Conservation (phyloP, 2,888 invertebrate genomes). For the Phania funesta region DNA sequence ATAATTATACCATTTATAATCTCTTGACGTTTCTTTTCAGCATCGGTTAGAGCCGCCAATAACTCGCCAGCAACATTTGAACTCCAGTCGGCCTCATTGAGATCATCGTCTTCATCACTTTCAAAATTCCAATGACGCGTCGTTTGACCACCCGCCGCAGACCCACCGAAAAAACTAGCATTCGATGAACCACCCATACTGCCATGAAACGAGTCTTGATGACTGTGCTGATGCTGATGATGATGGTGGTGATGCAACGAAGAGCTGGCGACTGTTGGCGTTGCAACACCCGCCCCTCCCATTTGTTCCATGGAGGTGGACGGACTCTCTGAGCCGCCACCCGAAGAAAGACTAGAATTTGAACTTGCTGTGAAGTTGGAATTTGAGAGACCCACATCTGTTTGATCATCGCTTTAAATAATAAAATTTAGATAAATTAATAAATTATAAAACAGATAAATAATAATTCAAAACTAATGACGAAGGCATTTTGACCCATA, state of each 20-base stretch:
- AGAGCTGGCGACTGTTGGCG: slow-evolving; percentile 61
- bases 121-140: slow-evolving; percentile 77
- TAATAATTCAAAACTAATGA: background rate
- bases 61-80: slow-evolving; percentile 88
- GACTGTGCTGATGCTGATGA: slow-evolving; percentile 74
- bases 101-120: slow-evolving; percentile 80
- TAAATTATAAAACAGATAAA: background rate
- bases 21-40: slow-evolving; percentile 94
- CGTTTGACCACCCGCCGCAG: slow-evolving; percentile 68
- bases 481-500: slow-evolving; percentile 32
- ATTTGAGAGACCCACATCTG: slow-evolving; percentile 82
- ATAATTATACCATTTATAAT: slow-evolving; percentile 89
- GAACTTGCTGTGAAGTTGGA: slow-evolving; percentile 86
- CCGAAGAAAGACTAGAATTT: slow-evolving; percentile 81
- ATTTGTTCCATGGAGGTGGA: slow-evolving; percentile 87
- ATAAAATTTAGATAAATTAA: background rate
- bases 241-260: slow-evolving; percentile 62
- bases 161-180: slow-evolving; percentile 72
- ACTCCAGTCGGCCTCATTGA: slow-evolving; percentile 91
- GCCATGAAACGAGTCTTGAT: slow-evolving; percentile 76
- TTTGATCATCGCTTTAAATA: slow-evolving; percentile 84
- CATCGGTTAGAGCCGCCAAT: slow-evolving; percentile 86
- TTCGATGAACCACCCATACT: slow-evolving; percentile 73
- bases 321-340: slow-evolving; percentile 85
- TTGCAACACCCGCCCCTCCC: slow-evolving; percentile 69